Evolutionary conservation across 2,113 vertebrate species (phyloP).

Genomic region (Leptocoma aspasia): DNA sequence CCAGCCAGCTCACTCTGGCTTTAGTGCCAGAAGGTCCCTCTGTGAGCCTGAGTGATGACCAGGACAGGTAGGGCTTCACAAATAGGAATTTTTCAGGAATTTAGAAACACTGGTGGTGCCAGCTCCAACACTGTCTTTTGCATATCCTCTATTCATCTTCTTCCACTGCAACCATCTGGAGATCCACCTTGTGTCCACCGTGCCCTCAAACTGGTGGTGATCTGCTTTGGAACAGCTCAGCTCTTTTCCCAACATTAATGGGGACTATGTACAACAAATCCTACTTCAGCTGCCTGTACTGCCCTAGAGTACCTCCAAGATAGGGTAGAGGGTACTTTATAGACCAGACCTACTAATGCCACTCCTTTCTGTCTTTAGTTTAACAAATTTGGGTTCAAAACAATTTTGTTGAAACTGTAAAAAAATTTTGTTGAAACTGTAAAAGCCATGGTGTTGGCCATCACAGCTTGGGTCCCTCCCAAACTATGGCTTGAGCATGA

Average conservation of each 20-base stretch:
- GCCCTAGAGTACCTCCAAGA: neutral
- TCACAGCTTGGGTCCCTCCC: neutral
- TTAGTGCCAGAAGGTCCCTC: neutral
- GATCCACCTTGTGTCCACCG: neutral
- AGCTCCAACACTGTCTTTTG: neutral
- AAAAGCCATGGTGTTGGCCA: neutral
- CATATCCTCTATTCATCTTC: neutral
- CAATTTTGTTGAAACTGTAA: neutral
- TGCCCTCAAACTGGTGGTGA: neutral
- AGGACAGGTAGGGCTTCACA: neutral
- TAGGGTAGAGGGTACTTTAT: neutral
- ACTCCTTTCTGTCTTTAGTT: neutral
- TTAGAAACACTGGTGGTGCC: neutral
- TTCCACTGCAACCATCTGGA: neutral
- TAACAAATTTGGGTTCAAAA: neutral
- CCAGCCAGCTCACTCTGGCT: neutral
- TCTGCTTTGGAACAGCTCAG: neutral
- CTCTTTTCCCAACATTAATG: neutral
- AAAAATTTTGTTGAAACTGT: neutral
- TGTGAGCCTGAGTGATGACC: fast-evolving
- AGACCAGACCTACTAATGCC: neutral
- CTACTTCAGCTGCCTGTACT: neutral
- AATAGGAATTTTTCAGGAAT: neutral
- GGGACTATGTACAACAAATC: neutral
- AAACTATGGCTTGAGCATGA: fast-evolving